phyloP scores from a whole-genome alignment of 2,888 invertebrate species.

The Cremastinae sp. region DNA sequence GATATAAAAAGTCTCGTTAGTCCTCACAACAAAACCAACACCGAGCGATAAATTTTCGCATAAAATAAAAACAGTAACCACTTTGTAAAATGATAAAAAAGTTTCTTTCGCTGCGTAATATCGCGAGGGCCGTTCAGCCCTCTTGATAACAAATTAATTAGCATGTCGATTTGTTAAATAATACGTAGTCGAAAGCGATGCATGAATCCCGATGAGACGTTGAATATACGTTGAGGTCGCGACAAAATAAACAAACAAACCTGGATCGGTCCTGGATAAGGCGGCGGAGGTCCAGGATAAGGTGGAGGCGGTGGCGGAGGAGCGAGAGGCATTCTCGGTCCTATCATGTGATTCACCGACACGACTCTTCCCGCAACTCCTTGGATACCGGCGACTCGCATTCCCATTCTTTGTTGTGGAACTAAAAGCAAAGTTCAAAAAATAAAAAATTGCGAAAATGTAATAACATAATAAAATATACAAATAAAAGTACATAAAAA shows the following conservation, averaged over 20 bases:
- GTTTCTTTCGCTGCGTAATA: conserved; percentile 7
- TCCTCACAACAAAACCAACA: conserved; percentile 48
- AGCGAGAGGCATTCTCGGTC: conserved; percentile 78
- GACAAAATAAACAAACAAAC: conserved; percentile 67
- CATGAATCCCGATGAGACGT: conserved; percentile 77
- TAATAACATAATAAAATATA: too few relatives aligned
- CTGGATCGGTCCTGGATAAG: conserved; percentile 84
- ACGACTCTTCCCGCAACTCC: conserved; percentile 79
- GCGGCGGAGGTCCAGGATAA: conserved; percentile 87
- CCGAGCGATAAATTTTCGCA: conserved; percentile 43
- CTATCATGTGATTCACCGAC: conserved; percentile 77
- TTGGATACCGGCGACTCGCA: conserved; percentile 75
- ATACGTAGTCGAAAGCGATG: conserved; percentile 75
- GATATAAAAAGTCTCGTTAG: conserved; percentile 47
- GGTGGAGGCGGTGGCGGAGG: conserved; percentile 86
- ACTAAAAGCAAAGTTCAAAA: conserved; percentile 56
- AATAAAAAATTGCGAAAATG: too few relatives aligned
- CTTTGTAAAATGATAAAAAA: conserved; percentile 6
- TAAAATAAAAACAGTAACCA: conserved; percentile 2
- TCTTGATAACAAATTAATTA: conserved; percentile 10
- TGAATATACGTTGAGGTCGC: conserved; percentile 51
- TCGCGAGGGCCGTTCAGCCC: conserved; percentile 22
- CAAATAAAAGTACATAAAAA: neutral
- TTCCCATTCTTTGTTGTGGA: conserved; percentile 74
- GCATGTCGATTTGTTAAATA: conserved; percentile 63